Base-by-base conservation (phyloP, 2,113 vertebrate species). In the Corythornis vintsioides region DNA sequence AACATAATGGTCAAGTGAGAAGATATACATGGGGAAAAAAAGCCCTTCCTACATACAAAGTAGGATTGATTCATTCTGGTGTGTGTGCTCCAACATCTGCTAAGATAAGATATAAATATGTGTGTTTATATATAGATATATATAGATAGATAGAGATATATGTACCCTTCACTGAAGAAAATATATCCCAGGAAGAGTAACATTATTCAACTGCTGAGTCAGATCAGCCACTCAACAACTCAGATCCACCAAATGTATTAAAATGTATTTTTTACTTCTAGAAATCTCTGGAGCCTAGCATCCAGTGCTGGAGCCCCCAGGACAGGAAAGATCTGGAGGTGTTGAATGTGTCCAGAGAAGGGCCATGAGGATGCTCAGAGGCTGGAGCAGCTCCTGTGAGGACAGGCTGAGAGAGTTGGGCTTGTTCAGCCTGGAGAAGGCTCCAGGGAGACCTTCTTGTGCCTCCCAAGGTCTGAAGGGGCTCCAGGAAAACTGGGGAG, bases 171-270 rank as follows among this genome's bases (percentile, higher is more conserved):
- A 7, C 2, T 70, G 63, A 78, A 55, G 53, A 82, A 76, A 81
- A 67, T 76, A 28, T n/a, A 94, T 76, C 71, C 52, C n/a, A 81
- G 60, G 81, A 77, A 59, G 59, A 93, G 57, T 80, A 80, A 93
- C 12, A 4, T 25, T 88, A 75, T 38, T 88, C 88, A 65, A 25
- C 52, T 85, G 64, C 90, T 31, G 31, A 91, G 88, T 91, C 91
- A 86, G 81, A 61, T 63, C 55, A 71, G 72, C 40, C 74, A 79
- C 77, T 81, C 84, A 93, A 29, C 84, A 19, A 38, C n/a, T 72
- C 74, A 90, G 52, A 94, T 86, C 38, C 38, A 38, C 38, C 38
- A 38, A 38, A 38, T 38, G 38, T 38, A 38, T 38, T 38, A 38
- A 38, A 38, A 38, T 38, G 38, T 38, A 11, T 38, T 38, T 38